Base-by-base conservation (phyloP, 2,113 vertebrate species). In the Tricholaema leucomelas region DNA sequence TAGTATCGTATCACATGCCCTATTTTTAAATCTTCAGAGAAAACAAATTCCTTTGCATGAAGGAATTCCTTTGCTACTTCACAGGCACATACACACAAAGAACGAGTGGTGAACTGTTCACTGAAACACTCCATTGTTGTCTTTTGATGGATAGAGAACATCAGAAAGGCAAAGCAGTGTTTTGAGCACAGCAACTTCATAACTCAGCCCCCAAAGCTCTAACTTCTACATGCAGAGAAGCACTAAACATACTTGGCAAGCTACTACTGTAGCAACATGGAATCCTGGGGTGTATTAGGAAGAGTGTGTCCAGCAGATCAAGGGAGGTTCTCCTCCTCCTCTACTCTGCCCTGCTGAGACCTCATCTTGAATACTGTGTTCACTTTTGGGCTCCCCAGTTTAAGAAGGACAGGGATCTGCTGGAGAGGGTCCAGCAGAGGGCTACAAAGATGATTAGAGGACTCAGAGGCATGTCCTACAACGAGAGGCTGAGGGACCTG, bases 211-310 rank as follows among this genome's bases (percentile, higher is more conserved):
- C 65, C 42, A 70, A 44, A 92, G 90, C 66, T 70, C 42, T 52
- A 52, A 82, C 87, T 81, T 80, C 33, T 35, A 66, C 18, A 54
- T 0, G 3, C 42, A 75, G 70, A 88, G 33, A 71, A 69, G 19
- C 48, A 76, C 30, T 77, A 86, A 85, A 66, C 79, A 54, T 82
- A 81, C 80, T 75, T 89, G 84, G 63, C 58, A 91, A 91, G 21
- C 28, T 85, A 78, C 89, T 85, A 74, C 25, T 81, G 88, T 72
- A 95, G 85, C 50, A 88, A 90, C n/a, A n/a, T n/a, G n/a, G n/a
- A n/a, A n/a, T n/a, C n/a, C n/a, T n/a, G n/a, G n/a, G n/a, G n/a
- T n/a, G n/a, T n/a, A n/a, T n/a, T n/a, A n/a, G n/a, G n/a, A n/a
- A n/a, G n/a, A n/a, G n/a, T n/a, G n/a, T n/a, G n/a, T n/a, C n/a